Conservation (phyloP, 2,888 invertebrate species). For the Copidosoma aretas region DNA sequence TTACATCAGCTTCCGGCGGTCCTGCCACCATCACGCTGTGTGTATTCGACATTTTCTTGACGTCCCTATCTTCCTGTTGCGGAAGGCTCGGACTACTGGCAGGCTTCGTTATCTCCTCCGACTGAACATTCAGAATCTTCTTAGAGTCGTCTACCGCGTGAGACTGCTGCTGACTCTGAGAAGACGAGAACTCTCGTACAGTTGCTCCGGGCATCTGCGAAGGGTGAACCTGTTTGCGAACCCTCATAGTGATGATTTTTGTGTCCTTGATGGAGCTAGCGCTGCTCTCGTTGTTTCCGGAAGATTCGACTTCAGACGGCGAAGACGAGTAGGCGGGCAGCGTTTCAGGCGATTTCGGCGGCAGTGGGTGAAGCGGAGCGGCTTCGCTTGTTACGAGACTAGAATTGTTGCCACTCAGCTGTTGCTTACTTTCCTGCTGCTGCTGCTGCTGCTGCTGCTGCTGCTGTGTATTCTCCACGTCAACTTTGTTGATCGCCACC, state of each 20-base stretch:
- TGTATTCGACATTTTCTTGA: slow-evolving; percentile 45
- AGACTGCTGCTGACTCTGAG: slow-evolving; percentile 34
- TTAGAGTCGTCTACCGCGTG: slow-evolving; percentile 33
- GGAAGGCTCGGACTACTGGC: slow-evolving; percentile 24
- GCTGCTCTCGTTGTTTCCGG: slow-evolving; percentile 44
- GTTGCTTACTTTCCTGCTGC: slow-evolving; percentile 54
- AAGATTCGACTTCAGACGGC: slow-evolving; percentile 38
- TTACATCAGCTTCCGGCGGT: slow-evolving; percentile 29
- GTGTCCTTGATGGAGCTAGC: slow-evolving; percentile 22
- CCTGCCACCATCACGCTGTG: slow-evolving; percentile 39
- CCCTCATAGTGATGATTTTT: slow-evolving; percentile 49
- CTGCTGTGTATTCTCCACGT: slow-evolving; percentile 64
- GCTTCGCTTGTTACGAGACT: slow-evolving; percentile 44
- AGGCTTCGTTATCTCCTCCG: slow-evolving; percentile 9
- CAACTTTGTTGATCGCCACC: slow-evolving; percentile 58
- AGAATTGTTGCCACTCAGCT: slow-evolving; percentile 44
- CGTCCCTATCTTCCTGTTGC: slow-evolving; percentile 47
- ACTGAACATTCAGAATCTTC: slow-evolving; percentile 24
- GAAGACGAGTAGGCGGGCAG: slow-evolving; percentile 39
- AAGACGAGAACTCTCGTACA: slow-evolving; percentile 26
- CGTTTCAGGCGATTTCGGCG: slow-evolving; percentile 46
- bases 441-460: slow-evolving; percentile 55
- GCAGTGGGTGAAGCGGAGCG: slow-evolving; percentile 41
- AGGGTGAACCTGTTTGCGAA: slow-evolving; percentile 48
- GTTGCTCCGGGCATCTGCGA: slow-evolving; percentile 38